Evolutionary conservation across 2,113 vertebrate species (phyloP), one percentile per base, ranked within the genome.

Genomic region (pig (Sus scrofa)): DNA sequence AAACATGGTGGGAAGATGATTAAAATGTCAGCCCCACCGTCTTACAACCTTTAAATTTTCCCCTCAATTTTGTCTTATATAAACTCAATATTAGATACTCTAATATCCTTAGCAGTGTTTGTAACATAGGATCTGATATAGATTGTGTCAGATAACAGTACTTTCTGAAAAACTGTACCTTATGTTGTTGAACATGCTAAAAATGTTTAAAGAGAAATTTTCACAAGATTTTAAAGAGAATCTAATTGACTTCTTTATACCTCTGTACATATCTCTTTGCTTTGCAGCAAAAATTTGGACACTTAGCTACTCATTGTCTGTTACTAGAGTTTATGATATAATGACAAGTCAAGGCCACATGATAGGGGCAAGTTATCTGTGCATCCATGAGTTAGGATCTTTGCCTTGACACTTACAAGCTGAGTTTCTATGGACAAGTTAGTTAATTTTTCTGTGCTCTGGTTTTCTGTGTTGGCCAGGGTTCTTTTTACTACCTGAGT

Each of bases 251-350:
- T 89, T 89, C 10, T 89, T 70, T 86, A 56, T 2, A 85, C 30
- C 14, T 91, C 84, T 58, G 19, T 71, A 71, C 15, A 73, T 65
- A 93, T 54, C n/a, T 95, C 24, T 91, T 94, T 90, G 79, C 73
- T 86, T 91, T 74, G 7, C 50, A 68, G 20, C 27, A 89, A 44
- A 84, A 52, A 65, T 78, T 70, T 75, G 52, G 54, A 86, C 58
- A n/a, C 5, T 58, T 67, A 70, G 34, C 22, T 12, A n/a, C 70
- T 95, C 27, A 16, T 3, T 78, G 20, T 18, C 16, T 60, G n/a
- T 91, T 83, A 34, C 22, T n/a, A 39, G 84, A 95, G 22, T 20
- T 71, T 91, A 54, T 74, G 74, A 52, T 60, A 19, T 18, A 15
- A 79, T 1, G 20, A n/a, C 3, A 63, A 52, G 2, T 16, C 32